Conservation (phyloP, 2,888 invertebrate species). For the Eupsilia transversa region DNA sequence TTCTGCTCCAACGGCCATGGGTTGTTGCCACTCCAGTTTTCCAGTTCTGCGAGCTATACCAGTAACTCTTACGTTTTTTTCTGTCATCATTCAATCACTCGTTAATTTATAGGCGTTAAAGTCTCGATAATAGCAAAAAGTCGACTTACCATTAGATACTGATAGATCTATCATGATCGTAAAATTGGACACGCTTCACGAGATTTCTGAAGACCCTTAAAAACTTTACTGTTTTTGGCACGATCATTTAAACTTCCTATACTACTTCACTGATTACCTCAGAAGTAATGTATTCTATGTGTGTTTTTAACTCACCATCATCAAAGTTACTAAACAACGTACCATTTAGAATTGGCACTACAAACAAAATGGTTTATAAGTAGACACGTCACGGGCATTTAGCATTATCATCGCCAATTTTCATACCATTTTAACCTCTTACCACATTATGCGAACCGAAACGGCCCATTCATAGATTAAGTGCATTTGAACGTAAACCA, state of each 20-base stretch:
- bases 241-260: not conserved
- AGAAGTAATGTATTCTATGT: not conserved
- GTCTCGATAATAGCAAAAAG: conserved; percentile 48
- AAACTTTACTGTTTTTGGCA: not conserved
- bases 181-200: conserved; percentile 30
- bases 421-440: conserved; percentile 48
- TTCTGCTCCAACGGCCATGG: conserved; percentile 37
- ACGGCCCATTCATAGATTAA: conserved; percentile 72
- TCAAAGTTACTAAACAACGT: not conserved
- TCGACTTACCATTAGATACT: conserved; percentile 26
- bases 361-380: conserved; percentile 12
- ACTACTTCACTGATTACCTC: not conserved
- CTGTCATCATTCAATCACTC: conserved; percentile 46
- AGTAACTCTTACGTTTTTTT: conserved; percentile 49
- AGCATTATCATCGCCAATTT: conserved; percentile 59
- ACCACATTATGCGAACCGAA: conserved; percentile 69
- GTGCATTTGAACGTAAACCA: conserved; percentile 79
- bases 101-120: conserved; percentile 46
- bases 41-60: conserved; percentile 32
- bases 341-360: conserved; percentile 3
- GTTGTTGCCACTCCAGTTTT: conserved; percentile 18
- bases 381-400: conserved; percentile 33
- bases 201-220: conserved; percentile 11
- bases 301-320: not conserved
- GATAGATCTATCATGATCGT: conserved; percentile 49